Percentiles rank a stretch among this genome's conserved stretches.
Evolutionary conservation across 2,888 invertebrate species (phyloP).

Genomic region (Meiosimyza decipiens): DNA sequence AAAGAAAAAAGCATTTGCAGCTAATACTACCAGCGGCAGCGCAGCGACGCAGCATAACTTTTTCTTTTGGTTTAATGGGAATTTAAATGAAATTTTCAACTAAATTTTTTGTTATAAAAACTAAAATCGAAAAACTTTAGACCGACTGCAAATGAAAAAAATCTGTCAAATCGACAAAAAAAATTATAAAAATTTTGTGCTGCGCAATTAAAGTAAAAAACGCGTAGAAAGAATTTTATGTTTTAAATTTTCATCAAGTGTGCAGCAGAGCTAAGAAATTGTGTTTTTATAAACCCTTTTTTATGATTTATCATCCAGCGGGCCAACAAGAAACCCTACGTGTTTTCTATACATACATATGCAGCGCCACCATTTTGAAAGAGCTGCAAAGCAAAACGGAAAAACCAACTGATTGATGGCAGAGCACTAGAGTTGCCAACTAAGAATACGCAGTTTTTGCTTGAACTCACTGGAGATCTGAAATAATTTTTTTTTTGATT

Average conservation of each 20-base stretch:
- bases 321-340: background rate
- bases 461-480: background rate
- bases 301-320: background rate
- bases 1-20: slow-evolving; percentile 17
- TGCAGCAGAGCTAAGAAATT: background rate
- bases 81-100: slow-evolving; percentile 15
- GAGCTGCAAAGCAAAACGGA: background rate
- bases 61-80: slow-evolving; percentile 2
- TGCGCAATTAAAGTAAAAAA: slow-evolving; percentile 6
- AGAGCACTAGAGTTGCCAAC: slow-evolving; percentile 7
- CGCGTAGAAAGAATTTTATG: no score
- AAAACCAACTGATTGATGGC: slow-evolving; percentile 1
- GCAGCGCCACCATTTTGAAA: slow-evolving; percentile 28
- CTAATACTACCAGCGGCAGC: background rate
- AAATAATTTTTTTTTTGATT: background rate
- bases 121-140: background rate
- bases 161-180: background rate
- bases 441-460: background rate
- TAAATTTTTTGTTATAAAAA: background rate
- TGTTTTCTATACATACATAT: no score
- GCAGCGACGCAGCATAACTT: slow-evolving; percentile 16
- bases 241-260: no score
- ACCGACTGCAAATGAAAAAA: background rate
- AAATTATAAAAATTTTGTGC: background rate
- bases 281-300: no score